phyloP scores from a whole-genome alignment of 2,113 vertebrate genomes.

The Paramisgurnus dabryanus region DNA sequence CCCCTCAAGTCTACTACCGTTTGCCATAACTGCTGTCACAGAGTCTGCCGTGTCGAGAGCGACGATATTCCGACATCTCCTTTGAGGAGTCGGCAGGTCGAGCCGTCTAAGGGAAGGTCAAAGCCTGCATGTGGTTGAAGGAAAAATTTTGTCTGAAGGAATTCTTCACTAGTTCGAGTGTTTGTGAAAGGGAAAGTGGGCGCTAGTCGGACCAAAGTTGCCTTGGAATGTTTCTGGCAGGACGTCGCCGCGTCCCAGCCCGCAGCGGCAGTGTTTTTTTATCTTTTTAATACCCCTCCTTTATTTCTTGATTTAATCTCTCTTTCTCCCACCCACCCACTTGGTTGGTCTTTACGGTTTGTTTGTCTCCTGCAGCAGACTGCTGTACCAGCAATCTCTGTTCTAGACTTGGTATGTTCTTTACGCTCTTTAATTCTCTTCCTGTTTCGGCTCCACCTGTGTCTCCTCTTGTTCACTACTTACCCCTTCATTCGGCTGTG shows the following conservation, averaged over 20 bases:
- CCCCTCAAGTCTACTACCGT: not conserved
- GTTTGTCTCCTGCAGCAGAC: constrained; percentile 90
- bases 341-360: constrained; percentile 62
- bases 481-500: constrained; percentile 59
- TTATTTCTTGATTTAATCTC: constrained; percentile 36
- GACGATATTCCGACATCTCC: constrained; percentile 19
- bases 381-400: constrained; percentile 99
- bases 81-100: constrained; percentile 32
- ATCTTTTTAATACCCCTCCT: constrained; percentile 53
- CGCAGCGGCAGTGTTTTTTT: constrained; percentile 70
- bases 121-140: constrained; percentile 15
- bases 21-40: not conserved
- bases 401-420: constrained; percentile 99
- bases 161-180: constrained; percentile 37
- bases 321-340: constrained; percentile 54
- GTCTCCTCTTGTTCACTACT: constrained; percentile 60
- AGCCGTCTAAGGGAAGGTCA: constrained; percentile 29
- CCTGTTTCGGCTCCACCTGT: constrained; percentile 69
- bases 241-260: constrained; percentile 54
- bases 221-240: constrained; percentile 69
- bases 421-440: constrained; percentile 72
- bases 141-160: constrained; percentile 35
- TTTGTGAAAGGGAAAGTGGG: constrained; percentile 40
- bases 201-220: constrained; percentile 56
- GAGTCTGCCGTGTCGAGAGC: not conserved